These are phyloP conservation scores for Neoitamus cyanurus DNA, from an alignment of 2,888 invertebrate genomes.

Conservation along the genomic window DNA sequence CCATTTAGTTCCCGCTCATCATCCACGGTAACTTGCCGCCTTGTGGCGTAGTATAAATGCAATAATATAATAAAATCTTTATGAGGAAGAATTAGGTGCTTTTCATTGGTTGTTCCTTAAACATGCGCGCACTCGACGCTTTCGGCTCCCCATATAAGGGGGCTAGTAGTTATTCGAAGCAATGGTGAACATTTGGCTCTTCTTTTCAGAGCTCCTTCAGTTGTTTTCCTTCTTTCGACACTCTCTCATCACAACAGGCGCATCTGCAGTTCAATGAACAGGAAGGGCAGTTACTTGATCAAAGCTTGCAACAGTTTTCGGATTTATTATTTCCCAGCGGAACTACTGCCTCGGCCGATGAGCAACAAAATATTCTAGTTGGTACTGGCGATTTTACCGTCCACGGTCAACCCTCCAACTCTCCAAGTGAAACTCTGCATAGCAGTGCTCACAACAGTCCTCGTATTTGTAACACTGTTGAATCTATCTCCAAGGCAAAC, in stretches of 20 bases:
- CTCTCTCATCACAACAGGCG: constrained; percentile 63
- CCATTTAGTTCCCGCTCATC: neutral
- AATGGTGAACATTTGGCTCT: neutral
- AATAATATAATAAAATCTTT: neutral
- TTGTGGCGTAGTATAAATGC: neutral
- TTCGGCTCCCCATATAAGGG: neutral
- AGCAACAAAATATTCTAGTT: constrained; percentile 49
- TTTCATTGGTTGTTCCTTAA: neutral
- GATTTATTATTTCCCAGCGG: constrained; percentile 65
- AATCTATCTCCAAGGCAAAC: constrained; percentile 62
- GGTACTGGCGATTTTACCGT: constrained; percentile 50
- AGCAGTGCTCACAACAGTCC: constrained; percentile 42
- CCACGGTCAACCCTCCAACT: constrained; percentile 45
- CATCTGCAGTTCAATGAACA: constrained; percentile 58
- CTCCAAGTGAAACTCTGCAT: constrained; percentile 52
- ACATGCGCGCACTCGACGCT: neutral
- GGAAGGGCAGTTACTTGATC: constrained; percentile 61
- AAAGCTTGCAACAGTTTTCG: constrained; percentile 60
- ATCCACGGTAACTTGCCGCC: neutral
- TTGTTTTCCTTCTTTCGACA: constrained; percentile 66
- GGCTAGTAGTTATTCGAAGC: neutral
- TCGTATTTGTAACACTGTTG: constrained; percentile 59
- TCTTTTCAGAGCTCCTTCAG: constrained; percentile 59
- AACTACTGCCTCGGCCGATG: constrained; percentile 60
- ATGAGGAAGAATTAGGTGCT: neutral